These are phyloP conservation scores for Paramuricea clavata DNA, from an alignment of 92 coral and sea anemone genomes.

Conservation along the genomic window DNA sequence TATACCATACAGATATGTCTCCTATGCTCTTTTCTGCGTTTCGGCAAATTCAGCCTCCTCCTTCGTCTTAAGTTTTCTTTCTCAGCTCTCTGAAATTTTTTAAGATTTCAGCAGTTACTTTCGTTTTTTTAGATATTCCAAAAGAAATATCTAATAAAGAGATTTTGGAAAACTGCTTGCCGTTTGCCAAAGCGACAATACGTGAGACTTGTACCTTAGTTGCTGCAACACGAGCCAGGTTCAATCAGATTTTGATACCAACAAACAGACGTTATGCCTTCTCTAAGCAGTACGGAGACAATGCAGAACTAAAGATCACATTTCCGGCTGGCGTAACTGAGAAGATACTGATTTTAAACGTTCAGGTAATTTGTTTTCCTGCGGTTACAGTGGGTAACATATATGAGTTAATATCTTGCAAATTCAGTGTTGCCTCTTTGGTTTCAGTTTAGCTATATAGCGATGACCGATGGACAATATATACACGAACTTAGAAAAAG, in stretches of 20 bases:
- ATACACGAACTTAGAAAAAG: not conserved
- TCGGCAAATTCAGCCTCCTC: not conserved
- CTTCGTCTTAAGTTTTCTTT: not conserved
- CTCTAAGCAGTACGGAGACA: not conserved
- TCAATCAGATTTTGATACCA: slow-evolving; percentile 2
- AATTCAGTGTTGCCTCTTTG: too few relatives aligned
- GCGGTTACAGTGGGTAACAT: too few relatives aligned
- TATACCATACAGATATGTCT: too few relatives aligned
- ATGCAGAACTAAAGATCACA: not conserved
- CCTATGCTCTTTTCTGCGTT: not conserved
- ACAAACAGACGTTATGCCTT: not conserved
- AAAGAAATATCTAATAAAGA: not conserved
- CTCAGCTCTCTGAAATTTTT: not conserved
- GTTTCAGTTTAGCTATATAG: too few relatives aligned
- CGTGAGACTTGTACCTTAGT: not conserved
- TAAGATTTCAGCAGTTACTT: not conserved
- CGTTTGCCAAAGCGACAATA: slow-evolving; percentile 6
- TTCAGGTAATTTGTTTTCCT: slow-evolving; percentile 26
- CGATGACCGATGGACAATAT: too few relatives aligned
- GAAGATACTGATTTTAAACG: not conserved
- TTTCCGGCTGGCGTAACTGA: not conserved
- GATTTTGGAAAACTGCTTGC: not conserved
- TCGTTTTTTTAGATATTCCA: not conserved
- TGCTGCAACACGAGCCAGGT: not conserved
- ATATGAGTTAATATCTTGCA: too few relatives aligned